Conservation (phyloP, 2,888 invertebrate genomes). For the Cotesia congregata region DNA sequence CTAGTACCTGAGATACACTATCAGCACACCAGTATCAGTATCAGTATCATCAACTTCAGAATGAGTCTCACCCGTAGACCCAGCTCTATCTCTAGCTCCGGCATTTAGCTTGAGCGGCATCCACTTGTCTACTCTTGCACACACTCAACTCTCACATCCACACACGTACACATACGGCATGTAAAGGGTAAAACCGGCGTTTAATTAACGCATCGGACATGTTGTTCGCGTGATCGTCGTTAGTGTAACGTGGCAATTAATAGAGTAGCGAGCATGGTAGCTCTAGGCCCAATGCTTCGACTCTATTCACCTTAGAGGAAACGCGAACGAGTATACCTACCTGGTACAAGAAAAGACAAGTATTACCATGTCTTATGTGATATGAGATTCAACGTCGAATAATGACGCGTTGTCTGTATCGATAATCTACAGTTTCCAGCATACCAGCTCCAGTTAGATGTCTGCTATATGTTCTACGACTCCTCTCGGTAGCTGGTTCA, state of each 20-base stretch:
- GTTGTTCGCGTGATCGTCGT: conserved; percentile 20
- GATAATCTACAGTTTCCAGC: conserved; percentile 15
- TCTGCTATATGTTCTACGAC: too few relatives aligned
- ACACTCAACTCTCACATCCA: neutral
- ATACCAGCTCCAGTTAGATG: neutral
- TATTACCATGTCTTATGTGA: neutral
- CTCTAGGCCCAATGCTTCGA: neutral
- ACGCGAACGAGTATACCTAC: neutral
- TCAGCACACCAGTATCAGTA: neutral
- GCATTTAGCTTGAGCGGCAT: neutral
- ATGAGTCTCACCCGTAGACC: too few relatives aligned
- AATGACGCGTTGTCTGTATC: conserved; percentile 28
- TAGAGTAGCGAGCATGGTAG: neutral
- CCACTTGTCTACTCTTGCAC: neutral
- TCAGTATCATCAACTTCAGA: neutral
- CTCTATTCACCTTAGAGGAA: neutral
- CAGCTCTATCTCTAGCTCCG: too few relatives aligned
- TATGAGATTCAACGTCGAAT: conserved; percentile 18
- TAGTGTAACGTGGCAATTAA: conserved; percentile 26
- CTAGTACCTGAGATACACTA: neutral
- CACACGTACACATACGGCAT: neutral
- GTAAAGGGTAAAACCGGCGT: conserved; percentile 12
- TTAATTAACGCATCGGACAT: conserved; percentile 31
- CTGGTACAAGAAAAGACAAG: conserved; percentile 1
- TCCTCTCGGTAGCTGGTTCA: conserved; percentile 25